Conservation (phyloP, 2,113 vertebrate species). For the Leucopsar rothschildi region DNA sequence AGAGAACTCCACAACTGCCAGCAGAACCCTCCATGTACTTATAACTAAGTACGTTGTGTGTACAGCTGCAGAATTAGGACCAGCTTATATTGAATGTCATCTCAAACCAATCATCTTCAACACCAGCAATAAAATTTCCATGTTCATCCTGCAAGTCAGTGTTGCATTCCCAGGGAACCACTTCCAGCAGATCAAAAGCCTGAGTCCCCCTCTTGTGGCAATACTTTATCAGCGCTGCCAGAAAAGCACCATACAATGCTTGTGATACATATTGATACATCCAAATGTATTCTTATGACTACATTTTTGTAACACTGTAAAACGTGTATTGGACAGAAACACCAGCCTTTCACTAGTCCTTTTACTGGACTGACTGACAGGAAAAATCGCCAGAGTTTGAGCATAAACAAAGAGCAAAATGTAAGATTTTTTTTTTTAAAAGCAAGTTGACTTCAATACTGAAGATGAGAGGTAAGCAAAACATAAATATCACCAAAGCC, state of each 20-base stretch:
- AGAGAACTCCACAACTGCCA: not conserved
- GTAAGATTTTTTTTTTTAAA: not conserved
- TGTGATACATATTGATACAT: not conserved
- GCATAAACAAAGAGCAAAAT: not conserved
- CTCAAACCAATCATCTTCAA: not conserved
- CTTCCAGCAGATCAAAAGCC: not conserved
- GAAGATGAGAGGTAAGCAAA: not conserved
- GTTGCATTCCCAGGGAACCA: not conserved
- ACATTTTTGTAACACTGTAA: not conserved
- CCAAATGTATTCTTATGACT: not conserved
- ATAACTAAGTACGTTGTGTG: not conserved
- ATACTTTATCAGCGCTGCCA: not conserved
- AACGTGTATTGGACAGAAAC: not conserved
- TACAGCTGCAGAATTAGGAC: not conserved
- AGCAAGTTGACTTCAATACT: not conserved
- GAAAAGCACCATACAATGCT: not conserved
- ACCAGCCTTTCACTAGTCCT: not conserved
- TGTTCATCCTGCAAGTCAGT: not conserved
- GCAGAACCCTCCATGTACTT: not conserved
- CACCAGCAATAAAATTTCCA: not conserved
- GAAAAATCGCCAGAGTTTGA: not conserved
- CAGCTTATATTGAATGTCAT: not conserved
- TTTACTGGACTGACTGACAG: not conserved
- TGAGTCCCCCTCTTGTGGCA: constrained; percentile 42
- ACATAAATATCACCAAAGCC: not conserved